Evolutionary conservation across 2,888 invertebrate genomes (phyloP).

Genomic region (Melipona beecheii): DNA sequence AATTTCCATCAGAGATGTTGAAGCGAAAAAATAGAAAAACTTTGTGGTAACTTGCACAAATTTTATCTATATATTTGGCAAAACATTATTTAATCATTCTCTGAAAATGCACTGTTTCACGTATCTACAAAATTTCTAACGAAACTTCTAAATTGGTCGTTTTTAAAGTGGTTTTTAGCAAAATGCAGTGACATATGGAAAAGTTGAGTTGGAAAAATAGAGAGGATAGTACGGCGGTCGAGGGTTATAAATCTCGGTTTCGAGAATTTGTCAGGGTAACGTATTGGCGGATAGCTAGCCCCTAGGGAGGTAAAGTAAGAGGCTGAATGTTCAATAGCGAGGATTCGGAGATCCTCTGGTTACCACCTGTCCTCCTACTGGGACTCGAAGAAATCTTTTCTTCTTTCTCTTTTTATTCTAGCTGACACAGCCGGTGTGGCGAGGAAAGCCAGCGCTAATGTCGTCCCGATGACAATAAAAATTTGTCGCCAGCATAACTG

Average conservation of each 20-base stretch:
- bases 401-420: constrained; percentile 40
- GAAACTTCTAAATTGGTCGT: not conserved
- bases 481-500: constrained; percentile 82
- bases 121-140: too few species aligned
- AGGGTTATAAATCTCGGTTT: constrained; percentile 77
- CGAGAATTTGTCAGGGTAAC: constrained; percentile 79
- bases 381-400: constrained; percentile 66
- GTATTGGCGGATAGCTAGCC: constrained; percentile 54
- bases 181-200: not conserved
- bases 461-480: constrained; percentile 78
- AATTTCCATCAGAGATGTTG: too few species aligned
- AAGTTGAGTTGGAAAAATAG: constrained; percentile 17
- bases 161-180: not conserved
- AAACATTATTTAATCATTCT: too few species aligned
- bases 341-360: constrained; percentile 66
- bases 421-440: constrained; percentile 19
- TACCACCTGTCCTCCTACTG: constrained; percentile 79
- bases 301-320: constrained; percentile 54
- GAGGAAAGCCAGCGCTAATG: constrained; percentile 47
- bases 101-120: too few species aligned
- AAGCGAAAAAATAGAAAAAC: too few species aligned
- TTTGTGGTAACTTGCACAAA: too few species aligned
- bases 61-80: too few species aligned
- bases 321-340: constrained; percentile 64
- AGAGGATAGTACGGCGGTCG: constrained; percentile 36